Evolutionary conservation across 1,140 invertebrate genomes (phyloP).

Genomic region (Drosophila miranda): DNA sequence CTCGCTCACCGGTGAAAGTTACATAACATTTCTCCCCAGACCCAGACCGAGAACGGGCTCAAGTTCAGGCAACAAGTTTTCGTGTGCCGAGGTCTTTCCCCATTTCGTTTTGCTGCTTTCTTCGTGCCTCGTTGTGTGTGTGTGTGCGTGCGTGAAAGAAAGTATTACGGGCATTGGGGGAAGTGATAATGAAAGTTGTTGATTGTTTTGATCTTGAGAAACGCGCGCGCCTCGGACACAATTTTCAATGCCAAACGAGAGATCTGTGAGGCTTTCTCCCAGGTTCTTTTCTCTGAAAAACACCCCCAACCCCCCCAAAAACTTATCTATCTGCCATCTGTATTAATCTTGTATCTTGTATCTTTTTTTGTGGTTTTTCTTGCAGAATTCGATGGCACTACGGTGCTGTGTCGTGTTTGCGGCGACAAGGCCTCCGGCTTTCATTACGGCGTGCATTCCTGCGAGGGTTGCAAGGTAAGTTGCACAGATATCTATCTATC

Average conservation of each 20-base stretch:
- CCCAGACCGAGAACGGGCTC: slow-evolving; percentile 67
- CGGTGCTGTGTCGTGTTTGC: slow-evolving; percentile 98
- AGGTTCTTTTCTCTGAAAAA: background rate
- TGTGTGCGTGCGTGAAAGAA: slow-evolving; percentile 38
- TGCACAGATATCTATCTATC: background rate
- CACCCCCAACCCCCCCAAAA: background rate
- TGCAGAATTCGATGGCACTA: slow-evolving; percentile 99
- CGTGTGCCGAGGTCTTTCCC: slow-evolving; percentile 23
- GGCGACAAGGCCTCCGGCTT: slow-evolving; percentile 99
- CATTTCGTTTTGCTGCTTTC: slow-evolving; percentile 67
- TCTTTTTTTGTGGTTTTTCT: slow-evolving; percentile 50
- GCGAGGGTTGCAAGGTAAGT: slow-evolving; percentile 99
- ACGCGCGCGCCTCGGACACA: background rate
- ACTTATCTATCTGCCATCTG: background rate
- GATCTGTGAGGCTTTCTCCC: background rate
- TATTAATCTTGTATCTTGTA: slow-evolving; percentile 15
- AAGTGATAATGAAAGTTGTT: slow-evolving; percentile 64
- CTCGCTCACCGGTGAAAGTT: slow-evolving; percentile 59
- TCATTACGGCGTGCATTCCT: slow-evolving; percentile 99
- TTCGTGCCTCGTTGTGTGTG: slow-evolving; percentile 39
- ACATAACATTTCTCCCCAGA: slow-evolving; percentile 61
- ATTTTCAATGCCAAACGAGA: background rate
- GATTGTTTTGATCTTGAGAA: background rate
- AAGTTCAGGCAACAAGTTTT: slow-evolving; percentile 65
- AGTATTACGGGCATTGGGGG: slow-evolving; percentile 46